Base-by-base conservation (phyloP, 2,797 vertebrate species). In the Sebastolobus alascanus region DNA sequence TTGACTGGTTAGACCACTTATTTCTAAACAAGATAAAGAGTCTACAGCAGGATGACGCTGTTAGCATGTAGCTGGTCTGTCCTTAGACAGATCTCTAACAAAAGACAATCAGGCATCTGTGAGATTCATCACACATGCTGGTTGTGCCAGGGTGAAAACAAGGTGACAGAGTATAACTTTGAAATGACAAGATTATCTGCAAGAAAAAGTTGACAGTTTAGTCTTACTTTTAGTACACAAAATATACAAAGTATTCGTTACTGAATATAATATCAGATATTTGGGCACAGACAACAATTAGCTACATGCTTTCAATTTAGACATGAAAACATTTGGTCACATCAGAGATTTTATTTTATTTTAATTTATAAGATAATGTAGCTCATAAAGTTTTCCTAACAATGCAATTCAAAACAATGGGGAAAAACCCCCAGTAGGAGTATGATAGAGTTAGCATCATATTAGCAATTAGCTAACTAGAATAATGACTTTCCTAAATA, bases 1-100 rank as follows among this genome's bases (percentile, higher is more conserved):
- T n/a, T n/a, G n/a, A n/a, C n/a, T n/a, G n/a, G n/a, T n/a, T n/a
- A n/a, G n/a, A n/a, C n/a, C n/a, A n/a, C n/a, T n/a, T n/a, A n/a
- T n/a, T n/a, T n/a, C n/a, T n/a, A n/a, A n/a, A n/a, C n/a, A n/a
- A n/a, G n/a, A n/a, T n/a, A n/a, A n/a, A n/a, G n/a, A n/a, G n/a
- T n/a, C n/a, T n/a, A n/a, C n/a, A n/a, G 87, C 84, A 86, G 94
- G 94, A 94, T 96, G 95, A 96, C 65, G 73, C 68, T 27, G 83
- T 86, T 64, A 88, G 91, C 94, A 94, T 90, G 93, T 95, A 94
- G 94, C 93, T 68, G 73, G 77, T 89, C 83, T 90, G 91, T 74
- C 92, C 92, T 92, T 80, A 91, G 87, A 87, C 83, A 88, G 92
- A 90, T 85, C 87, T 92, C 88, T 89, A 89, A 86, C 88, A 77